Base-by-base conservation (phyloP, 2,797 vertebrate species). In the Cheirogaleus major region DNA sequence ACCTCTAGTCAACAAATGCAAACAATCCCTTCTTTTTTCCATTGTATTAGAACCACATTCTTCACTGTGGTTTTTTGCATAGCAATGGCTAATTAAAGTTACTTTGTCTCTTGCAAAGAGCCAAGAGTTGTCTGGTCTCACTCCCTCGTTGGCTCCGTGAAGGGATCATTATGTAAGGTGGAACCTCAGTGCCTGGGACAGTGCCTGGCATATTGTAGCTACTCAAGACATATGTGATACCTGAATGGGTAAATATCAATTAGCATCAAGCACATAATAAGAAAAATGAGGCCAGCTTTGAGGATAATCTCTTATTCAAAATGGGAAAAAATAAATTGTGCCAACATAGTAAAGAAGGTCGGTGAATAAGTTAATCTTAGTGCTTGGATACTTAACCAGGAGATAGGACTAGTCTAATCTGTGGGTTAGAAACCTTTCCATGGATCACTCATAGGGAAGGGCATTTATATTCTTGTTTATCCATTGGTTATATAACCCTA, bases 81-180 rank as follows among this genome's bases (percentile, higher is more conserved):
- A 80, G 48, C 23, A 79, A 59, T 32, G 22, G 50, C 7, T 91
- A 50, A 45, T 84, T 94, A 89, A 91, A 89, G 59, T 76, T 89
- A 79, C 50, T 63, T 61, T 83, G 38, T 70, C 22, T 89, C 30
- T 86, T 84, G 50, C 48, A 95, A 96, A 87, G 79, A 93, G n/a
- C 35, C 75, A 67, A 93, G 32, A 10, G 27, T 72, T 81, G 61
- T 93, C 86, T 95, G 59, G 86, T 70, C 61, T 67, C 48, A 57
- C 20, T 61, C 17, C n/a, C 57, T 89, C 63, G 11, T 79, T 95
- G 69, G n/a, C n/a, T 91, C 1, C 27, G 15, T 83, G 63, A 70
- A 78, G 38, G 52, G 17, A 72, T 94, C 52, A 38, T 75, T 80
- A 86, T 38, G 12, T 79, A 48, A 88, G 95, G 61, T 25, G 76